Conservation (phyloP, 1,140 invertebrate species). For the Cyclina sinensis region DNA sequence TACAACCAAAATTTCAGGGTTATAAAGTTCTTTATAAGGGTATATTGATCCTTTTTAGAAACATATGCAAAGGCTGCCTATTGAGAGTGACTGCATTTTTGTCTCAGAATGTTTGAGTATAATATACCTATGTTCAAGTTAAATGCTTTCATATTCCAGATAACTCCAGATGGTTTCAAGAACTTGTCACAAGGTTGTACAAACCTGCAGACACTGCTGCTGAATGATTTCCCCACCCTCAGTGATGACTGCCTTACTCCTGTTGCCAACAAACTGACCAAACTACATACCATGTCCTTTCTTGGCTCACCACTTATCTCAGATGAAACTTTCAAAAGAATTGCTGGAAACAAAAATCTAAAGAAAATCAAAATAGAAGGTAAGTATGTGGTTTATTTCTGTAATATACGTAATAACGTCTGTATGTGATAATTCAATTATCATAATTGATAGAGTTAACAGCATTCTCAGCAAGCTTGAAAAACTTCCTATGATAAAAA, state of each 20-base stretch:
- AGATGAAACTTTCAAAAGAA: constrained; percentile 84
- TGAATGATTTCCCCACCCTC: constrained; percentile 85
- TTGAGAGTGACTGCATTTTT: too few species aligned
- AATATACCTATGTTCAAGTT: too few species aligned
- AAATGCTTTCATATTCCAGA: constrained; percentile 75
- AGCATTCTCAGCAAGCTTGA: too few species aligned
- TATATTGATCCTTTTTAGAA: too few species aligned
- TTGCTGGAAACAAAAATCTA: constrained; percentile 81
- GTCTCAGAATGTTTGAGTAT: too few species aligned
- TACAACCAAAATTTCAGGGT: too few species aligned
- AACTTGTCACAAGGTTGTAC: constrained; percentile 82
- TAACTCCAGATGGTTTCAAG: constrained; percentile 84
- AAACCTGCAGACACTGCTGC: constrained; percentile 81
- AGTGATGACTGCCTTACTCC: constrained; percentile 83
- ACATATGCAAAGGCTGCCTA: too few species aligned
- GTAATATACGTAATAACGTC: neutral
- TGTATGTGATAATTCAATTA: too few species aligned
- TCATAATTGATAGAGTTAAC: too few species aligned
- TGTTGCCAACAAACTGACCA: constrained; percentile 81
- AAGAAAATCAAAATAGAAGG: constrained; percentile 84
- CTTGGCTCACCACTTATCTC: constrained; percentile 85
- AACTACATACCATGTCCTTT: constrained; percentile 82
- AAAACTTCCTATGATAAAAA: too few species aligned
- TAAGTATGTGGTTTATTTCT: constrained; percentile 64
- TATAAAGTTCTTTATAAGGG: too few species aligned